Evolutionary conservation across 2,888 invertebrate species (phyloP).

Genomic region (Drosophila mettleri): DNA sequence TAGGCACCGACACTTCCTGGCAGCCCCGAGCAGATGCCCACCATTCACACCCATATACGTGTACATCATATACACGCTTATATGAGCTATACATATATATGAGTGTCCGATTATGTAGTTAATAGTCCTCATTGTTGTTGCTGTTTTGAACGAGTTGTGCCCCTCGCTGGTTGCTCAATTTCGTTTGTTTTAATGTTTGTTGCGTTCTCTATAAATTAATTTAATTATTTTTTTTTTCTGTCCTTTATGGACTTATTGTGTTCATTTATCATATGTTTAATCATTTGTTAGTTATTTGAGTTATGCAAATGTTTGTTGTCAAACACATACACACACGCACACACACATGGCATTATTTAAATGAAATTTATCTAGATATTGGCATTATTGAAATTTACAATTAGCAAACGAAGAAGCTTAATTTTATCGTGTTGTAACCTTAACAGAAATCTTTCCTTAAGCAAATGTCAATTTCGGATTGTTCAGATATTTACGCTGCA

Average conservation of each 20-base stretch:
- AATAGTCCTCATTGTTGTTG: constrained; percentile 35
- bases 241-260: constrained; percentile 50
- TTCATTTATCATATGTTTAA: constrained; percentile 62
- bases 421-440: constrained; percentile 32
- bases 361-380: constrained; percentile 35
- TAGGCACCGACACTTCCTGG: constrained; percentile 50
- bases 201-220: constrained; percentile 57
- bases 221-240: constrained; percentile 23
- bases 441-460: constrained; percentile 67
- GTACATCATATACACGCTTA: constrained; percentile 31
- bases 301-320: constrained; percentile 70
- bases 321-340: constrained; percentile 36
- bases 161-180: constrained; percentile 23
- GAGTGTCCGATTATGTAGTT: constrained; percentile 12
- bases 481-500: constrained; percentile 62
- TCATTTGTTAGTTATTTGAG: constrained; percentile 69
- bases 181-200: constrained; percentile 67
- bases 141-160: constrained; percentile 40
- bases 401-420: constrained; percentile 37
- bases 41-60: constrained; percentile 35
- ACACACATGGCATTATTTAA: constrained; percentile 20
- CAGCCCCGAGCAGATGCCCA: constrained; percentile 27
- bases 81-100: constrained; percentile 21
- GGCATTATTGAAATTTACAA: constrained; percentile 25
- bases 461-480: constrained; percentile 50